Percentiles rank a stretch among this genome's conserved stretches.
Conservation (phyloP, 2,888 invertebrate species). For the Drosophila nr. medialis region DNA sequence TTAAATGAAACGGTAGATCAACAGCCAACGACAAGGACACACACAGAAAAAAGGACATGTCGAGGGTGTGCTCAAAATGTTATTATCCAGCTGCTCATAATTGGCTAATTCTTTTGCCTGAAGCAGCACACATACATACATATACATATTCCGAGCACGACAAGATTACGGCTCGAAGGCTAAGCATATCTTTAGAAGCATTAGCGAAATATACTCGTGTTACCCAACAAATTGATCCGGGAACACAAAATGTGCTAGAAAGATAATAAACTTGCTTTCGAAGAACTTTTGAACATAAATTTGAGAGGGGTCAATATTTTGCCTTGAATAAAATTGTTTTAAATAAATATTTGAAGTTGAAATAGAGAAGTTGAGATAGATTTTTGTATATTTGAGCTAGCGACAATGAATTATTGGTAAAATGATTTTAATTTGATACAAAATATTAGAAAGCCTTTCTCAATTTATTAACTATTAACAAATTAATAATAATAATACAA, state of each 20-base stretch:
- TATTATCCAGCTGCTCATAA: constrained; percentile 57
- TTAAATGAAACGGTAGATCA: constrained; percentile 73
- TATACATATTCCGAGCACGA: background rate
- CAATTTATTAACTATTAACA: background rate
- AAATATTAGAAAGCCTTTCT: background rate
- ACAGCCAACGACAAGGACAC: constrained; percentile 22
- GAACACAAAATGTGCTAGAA: background rate
- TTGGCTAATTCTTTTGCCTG: constrained; percentile 38
- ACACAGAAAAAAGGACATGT: constrained; percentile 22
- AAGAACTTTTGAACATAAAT: background rate
- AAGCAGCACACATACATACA: constrained; percentile 11
- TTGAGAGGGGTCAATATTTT: background rate
- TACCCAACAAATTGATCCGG: background rate
- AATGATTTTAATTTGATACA: background rate
- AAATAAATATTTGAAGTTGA: background rate
- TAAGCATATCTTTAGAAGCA: constrained; percentile 10
- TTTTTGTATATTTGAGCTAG: background rate
- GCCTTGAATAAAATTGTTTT: background rate
- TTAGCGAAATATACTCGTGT: background rate
- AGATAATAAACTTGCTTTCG: background rate
- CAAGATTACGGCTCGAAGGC: constrained; percentile 7
- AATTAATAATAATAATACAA: background rate
- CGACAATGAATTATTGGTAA: background rate
- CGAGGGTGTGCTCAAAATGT: constrained; percentile 37
- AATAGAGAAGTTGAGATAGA: background rate